Percentiles rank a stretch among this genome's conserved stretches.
phyloP scores from a whole-genome alignment of 2,797 vertebrate genomes.

The Setipinna tenuifilis region DNA sequence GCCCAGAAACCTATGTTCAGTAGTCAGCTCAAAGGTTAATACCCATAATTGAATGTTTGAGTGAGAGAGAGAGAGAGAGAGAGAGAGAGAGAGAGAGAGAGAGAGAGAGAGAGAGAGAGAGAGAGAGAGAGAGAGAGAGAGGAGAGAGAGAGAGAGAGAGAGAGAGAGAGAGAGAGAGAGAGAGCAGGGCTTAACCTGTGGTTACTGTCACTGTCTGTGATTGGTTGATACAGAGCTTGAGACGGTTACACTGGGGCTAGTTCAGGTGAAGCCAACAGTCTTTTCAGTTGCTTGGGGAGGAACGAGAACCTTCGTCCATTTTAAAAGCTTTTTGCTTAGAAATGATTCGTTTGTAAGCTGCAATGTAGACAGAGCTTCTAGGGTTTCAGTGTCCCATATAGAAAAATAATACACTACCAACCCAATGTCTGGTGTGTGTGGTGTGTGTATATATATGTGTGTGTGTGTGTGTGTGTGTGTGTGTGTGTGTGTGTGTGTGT shows the following conservation, averaged over 20 bases:
- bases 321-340: not conserved
- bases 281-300: not conserved
- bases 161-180: too few relatives aligned
- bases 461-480: not conserved
- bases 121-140: too few relatives aligned
- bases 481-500: not conserved
- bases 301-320: not conserved
- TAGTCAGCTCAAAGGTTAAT: conserved; percentile 21
- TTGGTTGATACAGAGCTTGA: conserved; percentile 10
- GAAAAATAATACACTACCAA: conserved; percentile 11
- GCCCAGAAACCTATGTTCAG: not conserved
- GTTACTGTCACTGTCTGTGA: not conserved
- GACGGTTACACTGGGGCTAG: not conserved
- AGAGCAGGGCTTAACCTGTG: not conserved
- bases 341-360: not conserved
- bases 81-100: too few relatives aligned
- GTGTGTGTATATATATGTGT: not conserved
- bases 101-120: not conserved
- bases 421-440: not conserved
- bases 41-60: conserved; percentile 8
- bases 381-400: not conserved
- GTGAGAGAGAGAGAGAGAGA: not conserved
- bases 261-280: not conserved
- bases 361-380: not conserved
- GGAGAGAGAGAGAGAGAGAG: not conserved